These are phyloP conservation scores for Poicephalus gulielmi DNA, from an alignment of 2,113 vertebrate species.

Conservation along the genomic window DNA sequence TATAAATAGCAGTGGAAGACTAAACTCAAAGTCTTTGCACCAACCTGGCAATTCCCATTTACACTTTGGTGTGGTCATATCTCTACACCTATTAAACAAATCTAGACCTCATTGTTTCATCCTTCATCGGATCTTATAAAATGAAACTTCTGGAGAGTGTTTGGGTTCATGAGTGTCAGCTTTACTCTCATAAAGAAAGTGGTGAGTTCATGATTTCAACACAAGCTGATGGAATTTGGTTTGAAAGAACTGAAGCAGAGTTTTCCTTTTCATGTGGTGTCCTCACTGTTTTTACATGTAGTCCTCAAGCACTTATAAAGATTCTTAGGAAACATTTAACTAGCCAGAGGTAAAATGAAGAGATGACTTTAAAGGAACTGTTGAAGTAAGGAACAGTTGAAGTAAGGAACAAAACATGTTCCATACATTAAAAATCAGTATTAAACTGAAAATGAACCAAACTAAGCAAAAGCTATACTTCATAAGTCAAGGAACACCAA, in stretches of 20 bases:
- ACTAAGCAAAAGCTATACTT: not conserved
- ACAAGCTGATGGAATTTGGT: slow-evolving; percentile 42
- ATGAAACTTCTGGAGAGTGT: not conserved
- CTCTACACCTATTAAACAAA: not conserved
- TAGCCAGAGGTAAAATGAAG: not conserved
- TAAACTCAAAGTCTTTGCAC: not conserved
- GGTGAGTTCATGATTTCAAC: slow-evolving; percentile 45
- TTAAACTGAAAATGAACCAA: not conserved
- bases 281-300: not conserved
- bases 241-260: not conserved
- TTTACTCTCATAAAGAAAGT: slow-evolving; percentile 24
- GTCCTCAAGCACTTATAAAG: not conserved
- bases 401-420: not conserved
- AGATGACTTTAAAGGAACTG: not conserved
- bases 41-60: not conserved
- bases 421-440: not conserved
- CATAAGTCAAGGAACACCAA: not conserved
- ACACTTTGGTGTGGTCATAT: not conserved
- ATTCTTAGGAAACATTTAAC: slow-evolving; percentile 20
- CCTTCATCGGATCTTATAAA: slow-evolving; percentile 21
- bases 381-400: slow-evolving; percentile 1
- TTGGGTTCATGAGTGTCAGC: not conserved
- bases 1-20: not conserved
- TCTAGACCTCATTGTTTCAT: not conserved
- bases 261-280: slow-evolving; percentile 5